phyloP scores from a whole-genome alignment of 2,888 invertebrate species.

The Saturnia japonica region DNA sequence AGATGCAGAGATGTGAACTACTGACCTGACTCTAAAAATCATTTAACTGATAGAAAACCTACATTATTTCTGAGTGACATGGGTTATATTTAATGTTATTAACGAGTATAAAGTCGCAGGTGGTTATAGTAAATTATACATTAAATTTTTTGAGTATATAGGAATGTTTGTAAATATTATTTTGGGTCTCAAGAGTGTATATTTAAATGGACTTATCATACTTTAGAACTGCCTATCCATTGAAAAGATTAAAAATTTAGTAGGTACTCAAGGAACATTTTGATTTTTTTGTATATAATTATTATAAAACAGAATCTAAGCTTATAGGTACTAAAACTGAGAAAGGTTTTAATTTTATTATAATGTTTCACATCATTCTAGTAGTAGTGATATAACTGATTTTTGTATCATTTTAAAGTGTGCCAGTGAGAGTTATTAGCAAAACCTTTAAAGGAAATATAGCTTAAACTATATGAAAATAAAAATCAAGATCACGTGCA shows the following conservation, averaged over 20 bases:
- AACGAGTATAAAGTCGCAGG: too few relatives aligned
- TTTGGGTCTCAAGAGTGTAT: too few relatives aligned
- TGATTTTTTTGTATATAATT: background rate
- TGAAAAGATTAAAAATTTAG: background rate
- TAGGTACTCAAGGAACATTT: background rate
- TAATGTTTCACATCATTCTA: background rate
- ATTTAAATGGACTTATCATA: too few relatives aligned
- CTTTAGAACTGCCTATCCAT: too few relatives aligned
- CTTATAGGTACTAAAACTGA: too few relatives aligned
- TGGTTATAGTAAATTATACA: too few relatives aligned
- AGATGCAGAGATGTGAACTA: too few relatives aligned
- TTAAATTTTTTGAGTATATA: too few relatives aligned
- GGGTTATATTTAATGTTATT: background rate
- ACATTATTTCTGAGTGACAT: background rate
- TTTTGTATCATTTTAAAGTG: background rate
- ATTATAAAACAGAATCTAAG: background rate
- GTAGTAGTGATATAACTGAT: background rate
- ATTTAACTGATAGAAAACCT: background rate
- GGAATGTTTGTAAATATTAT: too few relatives aligned
- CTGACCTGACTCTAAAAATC: background rate
- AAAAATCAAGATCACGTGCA: slow-evolving; percentile 26
- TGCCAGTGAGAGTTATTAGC: background rate
- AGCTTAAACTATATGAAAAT: background rate
- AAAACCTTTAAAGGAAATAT: background rate
- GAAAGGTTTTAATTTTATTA: too few relatives aligned